Evolutionary conservation across 2,113 vertebrate genomes (phyloP), one percentile per base, ranked within the genome.

Genomic region (Dendropsophus ebraccatus): DNA sequence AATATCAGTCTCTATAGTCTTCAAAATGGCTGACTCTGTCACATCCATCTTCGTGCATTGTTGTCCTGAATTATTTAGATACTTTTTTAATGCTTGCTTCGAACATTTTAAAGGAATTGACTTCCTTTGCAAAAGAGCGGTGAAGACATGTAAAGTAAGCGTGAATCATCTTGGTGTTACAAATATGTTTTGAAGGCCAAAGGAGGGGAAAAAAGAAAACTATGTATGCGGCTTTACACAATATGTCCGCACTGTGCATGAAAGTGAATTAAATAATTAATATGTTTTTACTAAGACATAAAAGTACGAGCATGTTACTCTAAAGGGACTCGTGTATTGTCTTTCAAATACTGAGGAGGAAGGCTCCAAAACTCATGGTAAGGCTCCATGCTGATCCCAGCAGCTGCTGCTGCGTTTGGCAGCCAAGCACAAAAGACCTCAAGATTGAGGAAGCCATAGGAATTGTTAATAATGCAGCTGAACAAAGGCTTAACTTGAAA

Each of bases 401-500:
- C 76, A 72, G 75, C 84, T 79, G 84, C 60, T 25, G 28, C 45
- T 21, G 19, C 9, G 60, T 74, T 49, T 80, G 32, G 47, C 62
- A 79, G 50, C 56, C 30, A 25, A 41, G 21, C 28, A 78, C 45
- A 65, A 80, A 70, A 79, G 84, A 35, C 23, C 30, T 45, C 65
- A 28, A 78, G 56, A 86, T 45, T 70, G 62, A 79, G 76, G 35
- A 69, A 58, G 76, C 62, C 62, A 56, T 72, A 72, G 65, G 49
- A 72, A 80, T 54, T 79, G 75, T 86, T 79, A 78, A 86, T 67
- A 65, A 58, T 80, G 78, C 49, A 79, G 62, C 47, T 25, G 60
- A 86, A 80, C 30, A 86, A 86, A 86, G 49, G 32, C 75, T 70
- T 41, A 41, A 80, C 60, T 52, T 72, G 84, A 86, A 60, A 86